Conservation (phyloP, 2,113 vertebrate genomes). For the Gracilinanus agilis region DNA sequence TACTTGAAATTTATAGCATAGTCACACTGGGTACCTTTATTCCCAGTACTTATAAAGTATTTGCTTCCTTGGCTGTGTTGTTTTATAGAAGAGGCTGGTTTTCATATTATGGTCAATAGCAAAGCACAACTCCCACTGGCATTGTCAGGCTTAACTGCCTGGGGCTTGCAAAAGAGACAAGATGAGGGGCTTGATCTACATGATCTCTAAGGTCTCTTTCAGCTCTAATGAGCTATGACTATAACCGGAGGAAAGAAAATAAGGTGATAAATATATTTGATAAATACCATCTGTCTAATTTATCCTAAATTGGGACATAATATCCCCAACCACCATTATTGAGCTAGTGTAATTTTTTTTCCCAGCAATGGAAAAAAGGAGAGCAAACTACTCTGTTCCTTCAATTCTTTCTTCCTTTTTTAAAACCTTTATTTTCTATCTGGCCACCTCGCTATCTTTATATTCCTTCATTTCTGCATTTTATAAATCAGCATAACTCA, state of each 20-base stretch:
- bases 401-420: background rate
- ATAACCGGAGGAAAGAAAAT: background rate
- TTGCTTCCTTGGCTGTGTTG: conserved; percentile 13
- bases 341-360: background rate
- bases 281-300: background rate
- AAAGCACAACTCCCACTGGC: background rate
- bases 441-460: background rate
- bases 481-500: background rate
- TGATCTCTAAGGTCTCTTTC: background rate
- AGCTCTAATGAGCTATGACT: background rate
- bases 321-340: background rate
- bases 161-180: too few relatives aligned
- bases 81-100: conserved; percentile 38
- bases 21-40: background rate
- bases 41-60: conserved; percentile 1
- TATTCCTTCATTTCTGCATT: background rate
- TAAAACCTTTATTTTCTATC: background rate
- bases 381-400: background rate
- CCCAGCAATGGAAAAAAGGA: background rate
- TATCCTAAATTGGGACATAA: background rate
- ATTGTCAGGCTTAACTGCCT: background rate
- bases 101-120: conserved; percentile 13
- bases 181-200: background rate
- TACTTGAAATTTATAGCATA: background rate
- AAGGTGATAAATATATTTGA: background rate